phyloP scores from a whole-genome alignment of 1,140 invertebrate genomes.

The Berghia stephanieae region DNA sequence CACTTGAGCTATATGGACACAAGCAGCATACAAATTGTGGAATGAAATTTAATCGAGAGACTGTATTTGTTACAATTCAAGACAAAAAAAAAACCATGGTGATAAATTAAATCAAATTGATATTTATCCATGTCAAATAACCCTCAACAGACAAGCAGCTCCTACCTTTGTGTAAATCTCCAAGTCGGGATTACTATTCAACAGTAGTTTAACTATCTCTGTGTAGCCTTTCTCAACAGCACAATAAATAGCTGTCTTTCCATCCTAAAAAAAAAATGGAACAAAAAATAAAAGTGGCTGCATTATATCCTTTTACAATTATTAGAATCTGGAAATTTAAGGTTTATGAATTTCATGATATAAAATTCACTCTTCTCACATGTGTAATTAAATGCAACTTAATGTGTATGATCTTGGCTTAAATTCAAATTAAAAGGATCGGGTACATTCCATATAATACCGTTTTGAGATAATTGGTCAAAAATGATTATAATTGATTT shows the following conservation, averaged over 20 bases:
- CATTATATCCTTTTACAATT: no score
- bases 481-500: not conserved
- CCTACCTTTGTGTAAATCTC: constrained; percentile 88
- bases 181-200: constrained; percentile 91
- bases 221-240: constrained; percentile 96
- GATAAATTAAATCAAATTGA: not conserved
- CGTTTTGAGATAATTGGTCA: not conserved
- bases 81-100: not conserved
- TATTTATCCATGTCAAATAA: constrained; percentile 1
- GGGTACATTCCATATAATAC: not conserved
- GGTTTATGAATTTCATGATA: no score
- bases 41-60: no score
- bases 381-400: no score
- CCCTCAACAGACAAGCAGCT: not conserved
- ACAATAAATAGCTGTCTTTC: constrained; percentile 95
- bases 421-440: no score
- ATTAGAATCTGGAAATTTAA: no score
- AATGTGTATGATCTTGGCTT: no score
- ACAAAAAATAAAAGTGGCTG: constrained; percentile 8
- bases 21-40: no score
- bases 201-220: constrained; percentile 84
- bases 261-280: constrained; percentile 73
- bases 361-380: no score
- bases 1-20: no score
- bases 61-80: no score